Conservation (phyloP, 2,888 invertebrate species). For the Malacosoma neustria region DNA sequence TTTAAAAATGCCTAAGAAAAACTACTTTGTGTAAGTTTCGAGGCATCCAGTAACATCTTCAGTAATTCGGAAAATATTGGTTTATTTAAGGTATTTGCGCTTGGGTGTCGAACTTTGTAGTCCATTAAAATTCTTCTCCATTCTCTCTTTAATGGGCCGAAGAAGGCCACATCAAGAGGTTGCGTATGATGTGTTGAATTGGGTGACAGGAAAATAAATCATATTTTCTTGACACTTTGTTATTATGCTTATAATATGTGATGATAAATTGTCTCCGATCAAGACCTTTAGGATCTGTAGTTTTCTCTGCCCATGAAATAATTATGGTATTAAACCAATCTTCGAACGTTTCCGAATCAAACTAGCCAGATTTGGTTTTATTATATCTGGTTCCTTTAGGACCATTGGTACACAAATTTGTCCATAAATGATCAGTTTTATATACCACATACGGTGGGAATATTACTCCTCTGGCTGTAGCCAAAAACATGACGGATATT, state of each 20-base stretch:
- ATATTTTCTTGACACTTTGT: constrained; percentile 8
- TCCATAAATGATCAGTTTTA: constrained; percentile 11
- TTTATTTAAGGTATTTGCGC: constrained; percentile 13
- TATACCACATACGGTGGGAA: constrained; percentile 12
- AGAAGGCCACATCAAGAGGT: constrained; percentile 14
- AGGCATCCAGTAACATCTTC: constrained; percentile 8
- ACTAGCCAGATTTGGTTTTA: constrained; percentile 11
- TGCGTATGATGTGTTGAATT: constrained; percentile 14
- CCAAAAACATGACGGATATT: constrained; percentile 12
- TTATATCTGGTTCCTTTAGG: constrained; percentile 10
- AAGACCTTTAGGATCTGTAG: constrained; percentile 10
- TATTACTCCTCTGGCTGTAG: constrained; percentile 9
- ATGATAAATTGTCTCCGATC: constrained; percentile 13
- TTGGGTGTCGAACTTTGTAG: constrained; percentile 14
- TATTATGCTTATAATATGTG: constrained; percentile 10
- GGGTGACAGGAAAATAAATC: constrained; percentile 12
- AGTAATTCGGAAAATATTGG: constrained; percentile 13
- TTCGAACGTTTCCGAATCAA: constrained; percentile 10
- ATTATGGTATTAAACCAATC: constrained; percentile 9
- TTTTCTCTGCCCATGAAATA: constrained; percentile 6
- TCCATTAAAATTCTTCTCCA: constrained; percentile 13
- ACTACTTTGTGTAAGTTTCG: constrained; percentile 7
- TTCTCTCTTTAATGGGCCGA: constrained; percentile 13
- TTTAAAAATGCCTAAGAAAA: too few species aligned
- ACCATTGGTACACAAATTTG: constrained; percentile 9